Conservation (phyloP, 2,113 vertebrate species). For the Synchiropus splendidus region DNA sequence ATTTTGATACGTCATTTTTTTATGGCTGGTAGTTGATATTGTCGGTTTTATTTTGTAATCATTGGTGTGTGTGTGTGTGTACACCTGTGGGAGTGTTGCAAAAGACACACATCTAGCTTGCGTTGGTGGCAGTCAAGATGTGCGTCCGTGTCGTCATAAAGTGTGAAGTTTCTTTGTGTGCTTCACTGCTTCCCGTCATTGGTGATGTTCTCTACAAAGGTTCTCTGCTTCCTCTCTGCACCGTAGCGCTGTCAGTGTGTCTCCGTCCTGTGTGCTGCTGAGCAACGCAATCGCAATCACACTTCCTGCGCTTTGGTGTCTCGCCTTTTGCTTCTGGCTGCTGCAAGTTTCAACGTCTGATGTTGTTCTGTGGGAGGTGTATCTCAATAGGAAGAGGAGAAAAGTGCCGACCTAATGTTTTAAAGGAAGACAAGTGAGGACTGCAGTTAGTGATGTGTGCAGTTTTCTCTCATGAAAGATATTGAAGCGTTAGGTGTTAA, state of each 20-base stretch:
- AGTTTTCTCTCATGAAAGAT: too few species aligned
- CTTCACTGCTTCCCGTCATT: conserved; percentile 35
- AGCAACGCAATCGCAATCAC: conserved; percentile 17
- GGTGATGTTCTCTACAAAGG: conserved; percentile 35
- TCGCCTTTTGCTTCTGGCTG: conserved; percentile 10
- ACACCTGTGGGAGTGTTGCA: conserved; percentile 5
- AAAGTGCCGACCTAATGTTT: not conserved
- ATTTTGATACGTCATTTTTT: too few species aligned
- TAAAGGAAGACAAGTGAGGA: too few species aligned
- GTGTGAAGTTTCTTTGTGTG: conserved; percentile 29
- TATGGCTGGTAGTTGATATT: not conserved
- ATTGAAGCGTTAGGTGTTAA: too few species aligned
- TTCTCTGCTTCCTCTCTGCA: conserved; percentile 22
- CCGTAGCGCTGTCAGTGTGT: conserved; percentile 28
- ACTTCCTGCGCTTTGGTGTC: conserved; percentile 16
- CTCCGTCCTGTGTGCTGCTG: conserved; percentile 27
- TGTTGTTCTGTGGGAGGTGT: conserved; percentile 8
- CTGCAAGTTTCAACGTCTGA: conserved; percentile 12
- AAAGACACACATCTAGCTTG: conserved; percentile 28
- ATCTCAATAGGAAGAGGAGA: conserved; percentile 9
- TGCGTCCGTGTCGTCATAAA: conserved; percentile 3
- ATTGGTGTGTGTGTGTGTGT: conserved; percentile 12
- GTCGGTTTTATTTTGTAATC: too few species aligned
- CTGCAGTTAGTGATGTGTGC: too few species aligned
- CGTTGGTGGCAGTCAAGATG: conserved; percentile 23